Evolutionary conservation across 2,113 vertebrate species (phyloP), one percentile per base, ranked within the genome.

Genomic region (Campylomormyrus tamandua): DNA sequence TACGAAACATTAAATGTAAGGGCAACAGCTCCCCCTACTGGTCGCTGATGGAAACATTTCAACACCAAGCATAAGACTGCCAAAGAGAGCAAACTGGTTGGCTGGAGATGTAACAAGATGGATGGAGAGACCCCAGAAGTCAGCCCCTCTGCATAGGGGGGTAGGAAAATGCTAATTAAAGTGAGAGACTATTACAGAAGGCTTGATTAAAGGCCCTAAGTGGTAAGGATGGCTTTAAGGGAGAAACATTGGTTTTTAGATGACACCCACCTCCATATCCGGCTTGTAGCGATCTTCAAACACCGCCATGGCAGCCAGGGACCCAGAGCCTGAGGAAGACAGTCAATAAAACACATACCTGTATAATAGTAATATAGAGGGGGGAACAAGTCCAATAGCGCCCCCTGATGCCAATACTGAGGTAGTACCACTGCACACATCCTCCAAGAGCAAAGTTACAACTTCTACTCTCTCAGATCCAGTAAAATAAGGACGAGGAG

Each of bases 251-350:
- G 8, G 5, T 11, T n/a, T 48, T n/a, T 10, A 9, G 2, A 39
- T 50, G 52, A 11, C 74, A 93, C 94, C 93, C 93, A 98, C 98
- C 97, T 98, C 97, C 97, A 99, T 97, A 89, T 98, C 95, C 0
- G 95, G 96, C 91, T 96, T 97, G 94, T 96, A 99, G 89, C 98
- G 97, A 92, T 99, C 98, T 95, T 99, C 98, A 93, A 99, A 99
- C 24, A 99, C 96, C 1, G 98, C 97, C 98, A 99, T 99, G 52
- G 98, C 98, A 74, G 98, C 98, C 89, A 99, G 94, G 0, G 98
- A 98, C 8, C 98, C 98, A 56, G 98, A 99, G 87, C 98, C 98
- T 99, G 91, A 0, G 66, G 39, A 27, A 74, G 10, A 92, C 91
- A 8, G 45, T 74, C 50, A 90, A 17, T 87, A 24, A 88, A 21